phyloP scores from a whole-genome alignment of 2,888 invertebrate genomes.

The Eupsilia transversa region DNA sequence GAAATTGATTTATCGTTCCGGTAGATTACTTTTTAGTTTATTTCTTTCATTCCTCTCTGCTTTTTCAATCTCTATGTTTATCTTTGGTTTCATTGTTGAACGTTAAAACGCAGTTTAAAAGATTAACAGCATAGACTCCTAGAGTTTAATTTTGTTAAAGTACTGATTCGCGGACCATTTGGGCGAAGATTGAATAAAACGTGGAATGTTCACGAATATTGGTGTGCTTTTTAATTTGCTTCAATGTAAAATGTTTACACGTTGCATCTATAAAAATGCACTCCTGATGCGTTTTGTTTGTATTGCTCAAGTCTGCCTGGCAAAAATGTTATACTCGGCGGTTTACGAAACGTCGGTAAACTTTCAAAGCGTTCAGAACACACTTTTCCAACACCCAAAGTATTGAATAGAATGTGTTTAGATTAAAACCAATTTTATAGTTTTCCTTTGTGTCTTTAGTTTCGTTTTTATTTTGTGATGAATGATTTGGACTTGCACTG shows the following conservation, averaged over 20 bases:
- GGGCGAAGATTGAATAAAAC: neutral
- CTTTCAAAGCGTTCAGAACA: constrained; percentile 62
- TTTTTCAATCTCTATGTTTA: constrained; percentile 28
- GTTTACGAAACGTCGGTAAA: constrained; percentile 68
- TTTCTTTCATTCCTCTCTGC: constrained; percentile 30
- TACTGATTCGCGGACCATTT: constrained; percentile 2
- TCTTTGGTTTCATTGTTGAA: constrained; percentile 18
- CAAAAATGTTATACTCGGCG: constrained; percentile 76
- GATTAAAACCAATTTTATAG: constrained; percentile 38
- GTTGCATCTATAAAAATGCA: constrained; percentile 71
- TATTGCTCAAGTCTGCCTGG: constrained; percentile 70
- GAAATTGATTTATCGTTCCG: constrained; percentile 53
- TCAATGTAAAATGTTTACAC: constrained; percentile 65
- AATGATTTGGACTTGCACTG: neutral
- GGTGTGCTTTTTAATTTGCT: constrained; percentile 59
- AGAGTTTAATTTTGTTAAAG: constrained; percentile 15
- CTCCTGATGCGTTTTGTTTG: constrained; percentile 74
- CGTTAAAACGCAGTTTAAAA: constrained; percentile 17
- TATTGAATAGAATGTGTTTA: constrained; percentile 56
- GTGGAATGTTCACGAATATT: constrained; percentile 17
- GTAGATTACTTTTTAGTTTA: constrained; percentile 54
- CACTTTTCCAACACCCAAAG: constrained; percentile 63
- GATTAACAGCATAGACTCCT: constrained; percentile 23
- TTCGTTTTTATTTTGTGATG: neutral
- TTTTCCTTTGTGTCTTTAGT: neutral